Percentiles rank a stretch among this genome's conserved stretches.
Conservation (phyloP, 2,888 invertebrate species). For the Thereva nobilitata region DNA sequence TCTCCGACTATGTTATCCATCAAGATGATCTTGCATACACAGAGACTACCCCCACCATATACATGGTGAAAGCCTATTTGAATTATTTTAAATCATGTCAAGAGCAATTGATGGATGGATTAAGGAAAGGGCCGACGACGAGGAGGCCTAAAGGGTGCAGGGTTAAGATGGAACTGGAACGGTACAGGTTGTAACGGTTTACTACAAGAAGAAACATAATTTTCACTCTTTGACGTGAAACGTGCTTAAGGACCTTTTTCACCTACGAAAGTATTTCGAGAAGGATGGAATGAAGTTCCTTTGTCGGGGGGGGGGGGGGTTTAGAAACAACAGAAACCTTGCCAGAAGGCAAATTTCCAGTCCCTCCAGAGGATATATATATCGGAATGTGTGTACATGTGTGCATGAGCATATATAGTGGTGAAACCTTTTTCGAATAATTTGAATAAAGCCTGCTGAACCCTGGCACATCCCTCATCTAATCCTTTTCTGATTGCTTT, state of each 20-base stretch:
- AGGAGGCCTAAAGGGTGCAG: not conserved
- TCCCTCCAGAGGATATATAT: constrained; percentile 9
- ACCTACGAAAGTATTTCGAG: constrained; percentile 2
- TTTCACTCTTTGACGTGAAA: constrained; percentile 17
- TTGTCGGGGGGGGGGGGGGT: not conserved
- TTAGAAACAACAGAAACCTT: constrained; percentile 8
- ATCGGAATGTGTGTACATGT: not conserved
- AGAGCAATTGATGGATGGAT: constrained; percentile 15
- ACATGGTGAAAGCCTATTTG: not conserved
- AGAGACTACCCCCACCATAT: constrained; percentile 1
- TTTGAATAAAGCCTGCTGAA: constrained; percentile 6
- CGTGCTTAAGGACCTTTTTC: constrained; percentile 18
- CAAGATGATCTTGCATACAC: constrained; percentile 5
- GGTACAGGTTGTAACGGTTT: not conserved
- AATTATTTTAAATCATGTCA: constrained; percentile 26
- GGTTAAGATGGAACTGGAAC: constrained; percentile 9
- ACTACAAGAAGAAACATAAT: not conserved
- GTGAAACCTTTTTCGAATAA: not conserved
- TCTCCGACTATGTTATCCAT: too few relatives aligned
- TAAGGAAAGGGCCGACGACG: not conserved
- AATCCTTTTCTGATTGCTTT: constrained; percentile 18
- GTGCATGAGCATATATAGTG: too few relatives aligned
- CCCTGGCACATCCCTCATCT: constrained; percentile 1
- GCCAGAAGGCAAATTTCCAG: constrained; percentile 6
- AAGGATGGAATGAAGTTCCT: constrained; percentile 11